Percentiles rank a stretch among this genome's conserved stretches.
These are phyloP conservation scores for Acrobasis repandana DNA, from an alignment of 2,888 invertebrate species.

Conservation along the genomic window DNA sequence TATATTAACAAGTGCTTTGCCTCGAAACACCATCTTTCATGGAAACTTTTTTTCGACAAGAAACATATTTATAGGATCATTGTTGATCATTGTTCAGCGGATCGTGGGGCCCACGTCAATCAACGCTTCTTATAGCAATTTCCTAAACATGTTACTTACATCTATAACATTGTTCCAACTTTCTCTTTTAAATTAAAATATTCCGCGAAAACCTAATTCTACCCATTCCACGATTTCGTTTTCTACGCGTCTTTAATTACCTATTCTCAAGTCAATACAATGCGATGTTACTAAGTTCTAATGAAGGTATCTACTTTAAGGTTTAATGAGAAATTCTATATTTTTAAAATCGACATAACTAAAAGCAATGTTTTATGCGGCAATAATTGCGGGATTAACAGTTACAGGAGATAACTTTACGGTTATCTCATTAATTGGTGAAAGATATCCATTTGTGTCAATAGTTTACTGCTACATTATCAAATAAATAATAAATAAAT, in stretches of 20 bases:
- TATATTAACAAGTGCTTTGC: conserved; percentile 53
- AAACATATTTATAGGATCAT: conserved; percentile 47
- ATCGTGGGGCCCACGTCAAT: conserved; percentile 25
- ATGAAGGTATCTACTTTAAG: background rate
- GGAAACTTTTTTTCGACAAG: conserved; percentile 37
- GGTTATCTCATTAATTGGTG: background rate
- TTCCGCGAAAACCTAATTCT: conserved; percentile 10
- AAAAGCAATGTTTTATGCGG: no score
- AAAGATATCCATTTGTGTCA: background rate
- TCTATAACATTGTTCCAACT: conserved; percentile 7
- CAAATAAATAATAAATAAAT: no score
- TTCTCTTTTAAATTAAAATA: conserved; percentile 19
- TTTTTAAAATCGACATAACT: background rate
- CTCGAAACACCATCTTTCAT: conserved; percentile 35
- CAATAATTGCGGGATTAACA: background rate
- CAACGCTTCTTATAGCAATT: conserved; percentile 29
- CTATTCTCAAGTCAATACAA: background rate
- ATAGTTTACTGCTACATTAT: background rate
- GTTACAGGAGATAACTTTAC: background rate
- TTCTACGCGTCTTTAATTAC: background rate
- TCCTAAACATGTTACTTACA: conserved; percentile 22
- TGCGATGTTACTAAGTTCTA: conserved; percentile 1
- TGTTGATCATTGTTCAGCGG: conserved; percentile 42
- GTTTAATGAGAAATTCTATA: background rate
- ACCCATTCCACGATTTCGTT: background rate